Conservation (phyloP, 1,140 invertebrate genomes). For the Forficula auricularia region DNA sequence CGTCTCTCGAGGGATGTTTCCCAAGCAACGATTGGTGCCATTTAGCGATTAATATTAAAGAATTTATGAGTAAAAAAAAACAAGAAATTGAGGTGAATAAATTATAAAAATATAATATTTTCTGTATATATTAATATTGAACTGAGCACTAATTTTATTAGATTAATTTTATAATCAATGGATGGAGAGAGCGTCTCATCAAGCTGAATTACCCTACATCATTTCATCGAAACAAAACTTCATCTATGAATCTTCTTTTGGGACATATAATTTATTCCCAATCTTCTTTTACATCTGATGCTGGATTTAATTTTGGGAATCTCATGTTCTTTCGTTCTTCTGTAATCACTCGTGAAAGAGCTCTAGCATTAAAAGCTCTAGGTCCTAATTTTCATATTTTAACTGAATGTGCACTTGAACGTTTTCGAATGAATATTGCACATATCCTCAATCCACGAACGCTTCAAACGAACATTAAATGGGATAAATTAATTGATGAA, state of each 20-base stretch:
- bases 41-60: too few relatives aligned
- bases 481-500: constrained; percentile 8
- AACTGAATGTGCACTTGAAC: constrained; percentile 29
- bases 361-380: constrained; percentile 28
- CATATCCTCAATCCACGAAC: constrained; percentile 26
- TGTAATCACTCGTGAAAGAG: constrained; percentile 29
- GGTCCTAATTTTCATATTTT: constrained; percentile 33
- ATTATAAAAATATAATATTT: too few relatives aligned
- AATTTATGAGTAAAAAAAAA: too few relatives aligned
- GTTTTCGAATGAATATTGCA: constrained; percentile 28
- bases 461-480: constrained; percentile 3
- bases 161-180: constrained; percentile 34
- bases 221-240: constrained; percentile 19
- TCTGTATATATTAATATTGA: too few relatives aligned
- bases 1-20: too few relatives aligned
- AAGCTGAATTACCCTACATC: constrained; percentile 27
- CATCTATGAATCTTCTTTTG: constrained; percentile 30
- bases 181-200: constrained; percentile 28
- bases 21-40: too few relatives aligned
- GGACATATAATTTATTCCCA: constrained; percentile 21
- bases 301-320: constrained; percentile 32
- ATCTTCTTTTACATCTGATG: constrained; percentile 17
- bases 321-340: constrained; percentile 32
- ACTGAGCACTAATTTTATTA: constrained; percentile 19
- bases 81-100: constrained; percentile 1